Evolutionary conservation across 2,113 vertebrate species (phyloP).

Genomic region (Cranoglanis bouderius): DNA sequence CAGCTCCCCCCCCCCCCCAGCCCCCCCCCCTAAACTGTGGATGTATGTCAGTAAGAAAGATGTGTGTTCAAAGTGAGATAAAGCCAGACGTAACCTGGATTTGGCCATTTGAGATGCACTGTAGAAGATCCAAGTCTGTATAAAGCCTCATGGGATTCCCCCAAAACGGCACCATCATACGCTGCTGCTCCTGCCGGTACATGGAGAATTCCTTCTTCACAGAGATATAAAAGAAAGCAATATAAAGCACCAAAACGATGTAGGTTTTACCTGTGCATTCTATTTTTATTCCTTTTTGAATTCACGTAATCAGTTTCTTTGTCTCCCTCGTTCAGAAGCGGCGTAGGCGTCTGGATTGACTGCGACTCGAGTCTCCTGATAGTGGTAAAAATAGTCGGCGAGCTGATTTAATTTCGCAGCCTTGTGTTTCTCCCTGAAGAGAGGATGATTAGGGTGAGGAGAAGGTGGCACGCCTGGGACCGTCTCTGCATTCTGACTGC

Average conservation of each 20-base stretch:
- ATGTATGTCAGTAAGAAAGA: neutral
- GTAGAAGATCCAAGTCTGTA: neutral
- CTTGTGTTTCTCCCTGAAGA: conserved; percentile 37
- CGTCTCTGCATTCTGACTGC: conserved; percentile 17
- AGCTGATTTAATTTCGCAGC: conserved; percentile 41
- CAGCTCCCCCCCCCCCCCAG: neutral
- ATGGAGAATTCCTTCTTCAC: neutral
- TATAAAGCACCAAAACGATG: neutral
- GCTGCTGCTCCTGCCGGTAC: neutral
- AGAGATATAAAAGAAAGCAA: too few relatives aligned
- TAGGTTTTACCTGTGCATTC: neutral
- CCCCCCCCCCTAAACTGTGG: neutral
- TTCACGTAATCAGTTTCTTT: conserved; percentile 13
- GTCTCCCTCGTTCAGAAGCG: neutral
- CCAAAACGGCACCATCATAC: neutral
- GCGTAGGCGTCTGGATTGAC: neutral
- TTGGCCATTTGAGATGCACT: neutral
- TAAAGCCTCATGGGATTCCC: neutral
- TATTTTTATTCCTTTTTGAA: conserved; percentile 11
- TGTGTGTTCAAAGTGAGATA: neutral
- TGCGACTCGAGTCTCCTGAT: conserved; percentile 14
- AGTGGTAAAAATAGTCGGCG: conserved; percentile 26
- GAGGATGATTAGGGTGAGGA: conserved; percentile 42
- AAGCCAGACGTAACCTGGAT: neutral
- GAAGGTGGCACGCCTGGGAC: conserved; percentile 34